Conservation (phyloP, 2,113 vertebrate species). For the Sylvilagus bachmani region DNA sequence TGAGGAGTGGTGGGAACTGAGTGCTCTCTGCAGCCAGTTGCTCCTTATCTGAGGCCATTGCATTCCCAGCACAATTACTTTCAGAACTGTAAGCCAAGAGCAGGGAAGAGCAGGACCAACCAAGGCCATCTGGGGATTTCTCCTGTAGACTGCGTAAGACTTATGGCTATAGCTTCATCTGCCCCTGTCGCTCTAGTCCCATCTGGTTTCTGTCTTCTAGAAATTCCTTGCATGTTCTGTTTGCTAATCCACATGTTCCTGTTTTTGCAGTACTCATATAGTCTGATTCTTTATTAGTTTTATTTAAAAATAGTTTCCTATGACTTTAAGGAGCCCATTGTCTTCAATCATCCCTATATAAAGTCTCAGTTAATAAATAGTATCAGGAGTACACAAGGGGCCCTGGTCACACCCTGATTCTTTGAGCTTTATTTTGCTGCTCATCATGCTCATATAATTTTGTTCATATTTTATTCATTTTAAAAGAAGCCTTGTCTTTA, state of each 20-base stretch:
- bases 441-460: neutral
- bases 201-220: constrained; percentile 62
- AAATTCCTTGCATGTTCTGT: neutral
- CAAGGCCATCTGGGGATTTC: neutral
- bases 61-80: neutral
- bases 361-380: neutral
- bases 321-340: neutral
- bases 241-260: constrained; percentile 17
- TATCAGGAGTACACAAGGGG: neutral
- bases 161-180: neutral
- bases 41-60: neutral
- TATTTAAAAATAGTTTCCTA: neutral
- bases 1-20: too few relatives aligned
- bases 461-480: neutral
- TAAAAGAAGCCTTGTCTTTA: neutral
- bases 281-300: neutral
- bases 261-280: neutral
- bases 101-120: neutral
- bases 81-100: neutral
- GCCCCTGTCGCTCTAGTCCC: neutral
- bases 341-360: neutral
- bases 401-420: neutral
- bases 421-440: neutral
- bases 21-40: neutral
- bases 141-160: neutral